Evolutionary conservation across 2,113 vertebrate genomes (phyloP).

Genomic region (Ptilonorhynchus violaceus): DNA sequence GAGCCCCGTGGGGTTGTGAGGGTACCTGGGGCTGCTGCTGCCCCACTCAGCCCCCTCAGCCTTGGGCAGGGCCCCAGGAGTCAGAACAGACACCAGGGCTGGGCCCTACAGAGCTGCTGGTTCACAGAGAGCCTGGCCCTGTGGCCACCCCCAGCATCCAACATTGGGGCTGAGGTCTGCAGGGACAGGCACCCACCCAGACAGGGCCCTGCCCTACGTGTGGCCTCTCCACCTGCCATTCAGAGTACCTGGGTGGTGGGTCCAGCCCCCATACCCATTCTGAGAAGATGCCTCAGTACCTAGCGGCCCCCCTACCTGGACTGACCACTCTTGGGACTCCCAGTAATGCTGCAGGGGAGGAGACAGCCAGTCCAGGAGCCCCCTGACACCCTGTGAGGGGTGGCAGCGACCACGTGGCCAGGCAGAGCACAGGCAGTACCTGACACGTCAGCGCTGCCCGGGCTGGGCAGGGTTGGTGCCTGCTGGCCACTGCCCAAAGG

Average conservation of each 20-base stretch:
- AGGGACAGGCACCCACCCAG: neutral
- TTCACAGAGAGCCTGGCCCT: neutral
- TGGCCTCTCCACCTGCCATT: neutral
- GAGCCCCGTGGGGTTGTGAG: rapidly evolving
- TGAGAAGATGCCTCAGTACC: neutral
- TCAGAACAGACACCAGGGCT: neutral
- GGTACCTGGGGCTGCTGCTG: neutral
- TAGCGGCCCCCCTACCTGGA: neutral
- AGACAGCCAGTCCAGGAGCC: neutral
- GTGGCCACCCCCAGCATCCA: neutral
- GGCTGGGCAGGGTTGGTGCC: neutral
- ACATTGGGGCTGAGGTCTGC: rapidly evolving
- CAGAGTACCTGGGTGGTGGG: rapidly evolving
- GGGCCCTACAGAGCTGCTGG: neutral
- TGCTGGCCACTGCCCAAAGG: neutral
- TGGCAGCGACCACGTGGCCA: rapidly evolving
- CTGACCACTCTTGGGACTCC: rapidly evolving
- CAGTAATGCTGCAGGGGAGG: no score
- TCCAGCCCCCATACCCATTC: neutral
- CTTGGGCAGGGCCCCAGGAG: neutral
- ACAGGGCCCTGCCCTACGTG: neutral
- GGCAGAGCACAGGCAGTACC: neutral
- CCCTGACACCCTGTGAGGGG: rapidly evolving
- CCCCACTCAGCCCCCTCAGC: no score
- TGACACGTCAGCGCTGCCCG: neutral